Conservation (phyloP, 2,888 invertebrate genomes). For the Tubulanus polymorphus region DNA sequence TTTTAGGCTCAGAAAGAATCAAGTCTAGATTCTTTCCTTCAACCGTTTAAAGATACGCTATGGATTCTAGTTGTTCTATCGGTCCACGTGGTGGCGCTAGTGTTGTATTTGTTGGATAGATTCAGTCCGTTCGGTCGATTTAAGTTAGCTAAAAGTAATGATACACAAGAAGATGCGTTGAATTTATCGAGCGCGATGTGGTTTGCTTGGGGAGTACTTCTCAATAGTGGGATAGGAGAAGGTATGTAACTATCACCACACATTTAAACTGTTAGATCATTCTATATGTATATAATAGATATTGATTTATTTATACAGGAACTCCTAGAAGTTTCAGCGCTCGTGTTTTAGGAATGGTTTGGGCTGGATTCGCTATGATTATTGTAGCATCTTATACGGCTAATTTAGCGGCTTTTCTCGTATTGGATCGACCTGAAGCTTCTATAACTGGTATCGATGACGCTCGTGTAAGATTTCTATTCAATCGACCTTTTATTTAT, state of each 20-base stretch:
- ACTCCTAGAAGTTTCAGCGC: slow-evolving; percentile 94
- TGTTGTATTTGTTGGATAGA: slow-evolving; percentile 83
- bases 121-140: slow-evolving; percentile 68
- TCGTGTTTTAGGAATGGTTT: slow-evolving; percentile 92
- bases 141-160: slow-evolving; percentile 36
- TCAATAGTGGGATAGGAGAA: slow-evolving; percentile 96
- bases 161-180: slow-evolving; percentile 87
- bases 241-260: no score
- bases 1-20: slow-evolving; percentile 95
- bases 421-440: slow-evolving; percentile 91
- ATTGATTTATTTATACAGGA: no score
- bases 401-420: slow-evolving; percentile 94
- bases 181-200: slow-evolving; percentile 94
- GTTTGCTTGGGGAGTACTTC: slow-evolving; percentile 98
- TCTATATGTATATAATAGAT: slow-evolving; percentile 21
- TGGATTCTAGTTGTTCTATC: slow-evolving; percentile 97
- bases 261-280: not conserved
- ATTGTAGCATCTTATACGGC: slow-evolving; percentile 98
- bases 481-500: not conserved
- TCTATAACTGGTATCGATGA: slow-evolving; percentile 94
- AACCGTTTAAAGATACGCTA: slow-evolving; percentile 91
- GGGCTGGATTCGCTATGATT: slow-evolving; percentile 99
- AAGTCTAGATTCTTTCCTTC: slow-evolving; percentile 92
- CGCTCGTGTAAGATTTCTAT: slow-evolving; percentile 70
- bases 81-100: slow-evolving; percentile 91